Conservation (phyloP, 2,888 invertebrate genomes). For the Polyommatus iphigenia region DNA sequence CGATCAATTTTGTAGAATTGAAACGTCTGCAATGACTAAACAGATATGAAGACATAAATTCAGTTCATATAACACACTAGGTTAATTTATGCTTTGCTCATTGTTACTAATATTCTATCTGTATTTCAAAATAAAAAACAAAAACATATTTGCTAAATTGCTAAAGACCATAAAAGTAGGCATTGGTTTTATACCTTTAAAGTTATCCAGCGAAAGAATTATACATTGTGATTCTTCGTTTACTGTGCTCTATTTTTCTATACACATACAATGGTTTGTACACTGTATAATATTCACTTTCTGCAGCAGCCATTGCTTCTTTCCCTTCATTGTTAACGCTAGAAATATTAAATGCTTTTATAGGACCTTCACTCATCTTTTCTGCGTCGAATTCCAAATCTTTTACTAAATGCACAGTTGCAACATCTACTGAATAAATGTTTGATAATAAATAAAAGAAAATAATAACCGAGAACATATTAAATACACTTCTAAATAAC, state of each 20-base stretch:
- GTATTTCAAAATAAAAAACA: not conserved
- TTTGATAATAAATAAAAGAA: not conserved
- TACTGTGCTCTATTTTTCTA: conserved; percentile 66
- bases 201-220: conserved; percentile 68
- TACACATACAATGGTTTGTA: conserved; percentile 68
- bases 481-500: not conserved
- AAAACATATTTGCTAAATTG: not conserved
- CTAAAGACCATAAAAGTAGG: too few relatives aligned
- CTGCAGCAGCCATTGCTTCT: conserved; percentile 55
- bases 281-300: conserved; percentile 54
- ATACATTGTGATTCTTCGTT: conserved; percentile 66
- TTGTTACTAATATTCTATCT: not conserved
- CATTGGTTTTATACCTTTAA: not conserved
- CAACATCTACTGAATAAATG: not conserved
- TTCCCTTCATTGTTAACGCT: not conserved
- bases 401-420: not conserved
- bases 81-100: too few relatives aligned
- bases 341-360: not conserved
- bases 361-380: not conserved
- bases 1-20: not conserved
- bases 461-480: not conserved
- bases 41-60: not conserved
- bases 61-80: not conserved
- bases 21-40: not conserved
- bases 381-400: not conserved